phyloP scores from a whole-genome alignment of 1,140 invertebrate species.

The Sitobion miscanthi region DNA sequence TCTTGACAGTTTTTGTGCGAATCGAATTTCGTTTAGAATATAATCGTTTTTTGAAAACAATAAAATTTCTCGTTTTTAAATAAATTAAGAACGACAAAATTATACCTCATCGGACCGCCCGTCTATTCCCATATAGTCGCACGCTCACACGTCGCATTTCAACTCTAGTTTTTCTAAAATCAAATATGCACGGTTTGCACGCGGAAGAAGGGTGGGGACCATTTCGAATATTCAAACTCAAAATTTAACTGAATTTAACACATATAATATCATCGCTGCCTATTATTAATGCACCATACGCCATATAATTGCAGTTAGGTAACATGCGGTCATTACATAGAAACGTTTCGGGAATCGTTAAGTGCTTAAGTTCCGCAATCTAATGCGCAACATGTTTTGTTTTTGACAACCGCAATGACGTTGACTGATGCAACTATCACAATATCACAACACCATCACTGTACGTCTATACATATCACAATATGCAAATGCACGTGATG shows the following conservation, averaged over 20 bases:
- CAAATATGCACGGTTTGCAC: neutral
- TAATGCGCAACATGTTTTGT: neutral
- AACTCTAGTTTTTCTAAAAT: neutral
- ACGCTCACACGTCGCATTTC: neutral
- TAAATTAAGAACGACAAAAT: neutral
- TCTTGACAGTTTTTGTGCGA: neutral
- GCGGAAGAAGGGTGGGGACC: too few species aligned
- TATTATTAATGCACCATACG: neutral
- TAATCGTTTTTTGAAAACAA: neutral
- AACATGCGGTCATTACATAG: neutral
- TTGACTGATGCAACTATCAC: neutral
- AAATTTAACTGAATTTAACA: too few species aligned
- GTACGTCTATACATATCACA: too few species aligned
- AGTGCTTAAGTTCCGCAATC: neutral
- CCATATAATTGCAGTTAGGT: neutral
- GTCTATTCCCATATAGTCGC: neutral
- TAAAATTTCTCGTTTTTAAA: neutral
- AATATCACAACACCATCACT: neutral
- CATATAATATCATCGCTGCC: too few species aligned
- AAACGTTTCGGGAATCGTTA: neutral
- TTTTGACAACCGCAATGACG: neutral
- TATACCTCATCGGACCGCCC: neutral
- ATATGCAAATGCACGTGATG: neutral
- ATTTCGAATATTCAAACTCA: neutral
- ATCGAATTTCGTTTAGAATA: too few species aligned